phyloP scores from a whole-genome alignment of 2,888 invertebrate species.

The Himalopsyche kuldschensis region DNA sequence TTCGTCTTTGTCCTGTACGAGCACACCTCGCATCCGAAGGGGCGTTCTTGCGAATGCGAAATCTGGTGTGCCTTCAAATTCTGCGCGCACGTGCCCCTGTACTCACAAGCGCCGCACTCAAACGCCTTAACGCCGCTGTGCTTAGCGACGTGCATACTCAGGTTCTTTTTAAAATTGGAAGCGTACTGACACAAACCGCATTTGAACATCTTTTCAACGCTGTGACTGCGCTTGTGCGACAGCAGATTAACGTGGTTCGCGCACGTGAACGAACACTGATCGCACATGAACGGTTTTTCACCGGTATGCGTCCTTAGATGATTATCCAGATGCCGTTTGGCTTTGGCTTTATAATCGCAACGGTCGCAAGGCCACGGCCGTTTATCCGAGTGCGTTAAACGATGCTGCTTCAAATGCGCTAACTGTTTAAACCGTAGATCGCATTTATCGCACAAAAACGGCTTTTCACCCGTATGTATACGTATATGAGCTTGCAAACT shows the following conservation, averaged over 20 bases:
- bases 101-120: conserved; percentile 15
- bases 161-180: conserved; percentile 27
- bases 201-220: conserved; percentile 17
- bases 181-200: conserved; percentile 18
- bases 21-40: conserved; percentile 12
- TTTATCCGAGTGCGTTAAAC: conserved; percentile 52
- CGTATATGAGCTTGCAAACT: conserved; percentile 25
- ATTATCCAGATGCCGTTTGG: conserved; percentile 50
- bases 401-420: conserved; percentile 56
- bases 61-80: conserved; percentile 26
- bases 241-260: conserved; percentile 21
- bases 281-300: conserved; percentile 30
- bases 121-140: conserved; percentile 25
- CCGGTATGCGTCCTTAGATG: conserved; percentile 23
- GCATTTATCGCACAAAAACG: conserved; percentile 22
- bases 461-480: conserved; percentile 26
- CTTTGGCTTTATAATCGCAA: conserved; percentile 53
- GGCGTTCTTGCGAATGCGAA: conserved; percentile 23
- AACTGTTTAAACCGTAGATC: conserved; percentile 23
- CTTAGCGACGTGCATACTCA: conserved; percentile 19
- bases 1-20: conserved; percentile 23
- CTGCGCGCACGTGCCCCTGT: conserved; percentile 21
- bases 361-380: conserved; percentile 49
- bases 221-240: conserved; percentile 24
- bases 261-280: conserved; percentile 27